These are phyloP conservation scores for Trimorus sp. DNA, from an alignment of 2,888 invertebrate genomes.

Conservation along the genomic window DNA sequence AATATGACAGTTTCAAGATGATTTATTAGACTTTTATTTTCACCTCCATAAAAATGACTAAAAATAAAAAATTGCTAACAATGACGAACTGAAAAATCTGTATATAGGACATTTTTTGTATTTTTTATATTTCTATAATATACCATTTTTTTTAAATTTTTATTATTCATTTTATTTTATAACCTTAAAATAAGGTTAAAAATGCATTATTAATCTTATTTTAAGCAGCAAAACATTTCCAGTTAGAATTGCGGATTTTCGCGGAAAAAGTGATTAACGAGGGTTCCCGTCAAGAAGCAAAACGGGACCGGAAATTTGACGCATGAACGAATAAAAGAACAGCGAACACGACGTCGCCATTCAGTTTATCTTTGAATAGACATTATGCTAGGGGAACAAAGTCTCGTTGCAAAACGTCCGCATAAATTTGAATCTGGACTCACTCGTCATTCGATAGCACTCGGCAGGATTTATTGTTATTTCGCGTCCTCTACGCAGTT, in stretches of 20 bases:
- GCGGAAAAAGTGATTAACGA: not conserved
- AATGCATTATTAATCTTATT: not conserved
- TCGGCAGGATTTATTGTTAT: constrained; percentile 30
- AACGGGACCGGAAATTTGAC: constrained; percentile 16
- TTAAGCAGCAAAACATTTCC: not conserved
- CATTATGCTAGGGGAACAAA: constrained; percentile 36
- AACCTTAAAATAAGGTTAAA: no score
- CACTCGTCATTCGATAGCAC: constrained; percentile 28
- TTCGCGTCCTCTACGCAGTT: not conserved
- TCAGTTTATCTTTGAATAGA: constrained; percentile 48
- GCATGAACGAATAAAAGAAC: constrained; percentile 23
- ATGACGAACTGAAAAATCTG: no score
- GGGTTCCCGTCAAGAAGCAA: not conserved
- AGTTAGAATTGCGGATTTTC: not conserved
- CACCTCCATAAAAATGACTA: no score
- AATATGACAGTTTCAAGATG: no score
- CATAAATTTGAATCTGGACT: constrained; percentile 39
- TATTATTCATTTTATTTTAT: no score
- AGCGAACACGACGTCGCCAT: constrained; percentile 34
- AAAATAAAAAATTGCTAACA: no score
- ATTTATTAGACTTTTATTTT: no score
- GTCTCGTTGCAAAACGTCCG: constrained; percentile 29
- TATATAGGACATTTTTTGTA: no score
- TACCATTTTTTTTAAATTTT: no score
- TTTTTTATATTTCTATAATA: no score